Evolutionary conservation across 2,888 invertebrate species (phyloP).

Genomic region (Antitype chi): DNA sequence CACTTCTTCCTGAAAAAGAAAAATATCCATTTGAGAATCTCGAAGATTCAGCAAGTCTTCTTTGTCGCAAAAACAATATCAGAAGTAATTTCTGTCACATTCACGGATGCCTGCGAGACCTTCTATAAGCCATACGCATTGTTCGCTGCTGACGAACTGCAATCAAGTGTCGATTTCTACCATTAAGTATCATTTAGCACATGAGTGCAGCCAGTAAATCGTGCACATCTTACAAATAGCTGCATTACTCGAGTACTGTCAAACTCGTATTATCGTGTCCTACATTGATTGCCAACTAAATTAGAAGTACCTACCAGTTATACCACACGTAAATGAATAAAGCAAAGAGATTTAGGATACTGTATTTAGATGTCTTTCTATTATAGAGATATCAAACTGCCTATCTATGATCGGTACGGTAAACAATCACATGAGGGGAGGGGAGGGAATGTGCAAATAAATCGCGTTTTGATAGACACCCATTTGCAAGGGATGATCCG

Average conservation of each 20-base stretch:
- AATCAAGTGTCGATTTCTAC: conserved; percentile 44
- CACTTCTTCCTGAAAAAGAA: not conserved
- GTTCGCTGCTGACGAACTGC: conserved; percentile 16
- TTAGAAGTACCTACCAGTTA: conserved; percentile 1
- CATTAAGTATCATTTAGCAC: conserved; percentile 33
- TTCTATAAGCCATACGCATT: conserved; percentile 8
- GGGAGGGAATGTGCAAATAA: too few relatives aligned
- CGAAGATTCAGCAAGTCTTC: not conserved
- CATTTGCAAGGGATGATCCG: not conserved
- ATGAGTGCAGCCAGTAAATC: conserved; percentile 25
- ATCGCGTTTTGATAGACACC: not conserved
- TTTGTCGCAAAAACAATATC: not conserved
- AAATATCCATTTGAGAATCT: too few relatives aligned
- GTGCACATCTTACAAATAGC: conserved; percentile 56
- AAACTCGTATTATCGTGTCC: conserved; percentile 34
- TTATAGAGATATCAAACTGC: not conserved
- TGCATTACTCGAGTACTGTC: conserved; percentile 51
- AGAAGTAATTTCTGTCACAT: not conserved
- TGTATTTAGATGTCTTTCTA: not conserved
- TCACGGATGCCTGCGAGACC: too few relatives aligned
- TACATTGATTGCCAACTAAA: not conserved
- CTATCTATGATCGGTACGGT: not conserved
- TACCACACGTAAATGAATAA: not conserved
- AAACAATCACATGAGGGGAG: not conserved
- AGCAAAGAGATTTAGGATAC: not conserved